These are phyloP conservation scores for Zingel zingel DNA, from an alignment of 2,113 vertebrate species.

Conservation along the genomic window DNA sequence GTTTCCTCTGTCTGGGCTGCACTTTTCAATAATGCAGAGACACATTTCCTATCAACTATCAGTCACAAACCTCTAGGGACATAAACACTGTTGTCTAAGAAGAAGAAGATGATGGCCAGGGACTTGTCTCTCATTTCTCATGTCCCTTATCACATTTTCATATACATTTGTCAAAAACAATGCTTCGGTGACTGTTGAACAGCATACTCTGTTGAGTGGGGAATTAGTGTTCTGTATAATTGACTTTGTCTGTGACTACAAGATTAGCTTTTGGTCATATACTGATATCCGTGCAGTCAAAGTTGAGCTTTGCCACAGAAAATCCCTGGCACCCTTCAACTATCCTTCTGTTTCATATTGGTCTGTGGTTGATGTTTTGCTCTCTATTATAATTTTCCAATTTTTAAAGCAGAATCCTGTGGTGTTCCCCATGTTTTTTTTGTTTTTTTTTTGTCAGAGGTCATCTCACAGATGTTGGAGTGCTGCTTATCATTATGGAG, in stretches of 20 bases:
- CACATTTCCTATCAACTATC: conserved; percentile 42
- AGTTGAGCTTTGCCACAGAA: conserved; percentile 14
- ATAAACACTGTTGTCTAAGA: background rate
- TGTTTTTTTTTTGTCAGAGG: conserved; percentile 18
- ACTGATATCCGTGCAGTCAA: conserved; percentile 2
- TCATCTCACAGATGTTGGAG: conserved; percentile 33
- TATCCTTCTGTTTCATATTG: conserved; percentile 25
- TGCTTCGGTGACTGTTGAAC: background rate
- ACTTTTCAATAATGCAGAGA: conserved; percentile 45
- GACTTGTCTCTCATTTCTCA: conserved; percentile 10
- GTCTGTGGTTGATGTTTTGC: conserved; percentile 60
- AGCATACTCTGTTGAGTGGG: background rate
- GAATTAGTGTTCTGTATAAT: conserved; percentile 24
- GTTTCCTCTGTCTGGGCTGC: conserved; percentile 43
- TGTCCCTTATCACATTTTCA: conserved; percentile 19
- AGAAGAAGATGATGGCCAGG: background rate
- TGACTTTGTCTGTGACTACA: conserved; percentile 1
- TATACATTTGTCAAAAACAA: conserved; percentile 18
- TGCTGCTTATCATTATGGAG: conserved; percentile 46
- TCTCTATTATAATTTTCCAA: conserved; percentile 18
- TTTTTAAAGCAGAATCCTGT: conserved; percentile 56
- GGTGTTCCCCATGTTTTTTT: conserved; percentile 23
- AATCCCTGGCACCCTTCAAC: conserved; percentile 8
- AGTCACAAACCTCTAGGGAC: conserved; percentile 23
- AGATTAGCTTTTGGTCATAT: background rate